Percentiles rank a stretch among this genome's conserved stretches.
These are phyloP conservation scores for Megalonaias nervosa DNA, from an alignment of 1,140 invertebrate species.

Conservation along the genomic window DNA sequence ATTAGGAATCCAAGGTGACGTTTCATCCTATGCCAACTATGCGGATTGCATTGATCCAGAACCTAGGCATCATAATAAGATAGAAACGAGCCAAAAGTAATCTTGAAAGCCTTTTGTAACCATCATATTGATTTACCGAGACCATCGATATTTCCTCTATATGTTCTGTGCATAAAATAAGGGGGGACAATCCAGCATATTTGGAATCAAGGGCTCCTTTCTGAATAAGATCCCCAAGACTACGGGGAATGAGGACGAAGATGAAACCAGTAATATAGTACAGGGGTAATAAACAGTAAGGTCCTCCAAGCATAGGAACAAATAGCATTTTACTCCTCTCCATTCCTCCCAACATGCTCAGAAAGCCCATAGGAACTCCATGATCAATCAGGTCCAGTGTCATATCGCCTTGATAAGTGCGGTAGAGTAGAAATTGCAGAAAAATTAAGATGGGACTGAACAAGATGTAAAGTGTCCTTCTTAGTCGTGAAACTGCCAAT, in stretches of 20 bases:
- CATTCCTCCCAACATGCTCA: constrained; percentile 24
- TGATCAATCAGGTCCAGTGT: constrained; percentile 18
- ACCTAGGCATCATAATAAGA: constrained; percentile 14
- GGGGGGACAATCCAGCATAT: neutral
- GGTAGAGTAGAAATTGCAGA: constrained; percentile 12
- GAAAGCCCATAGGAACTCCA: constrained; percentile 21
- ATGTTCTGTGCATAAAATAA: neutral
- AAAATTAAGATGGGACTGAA: constrained; percentile 16
- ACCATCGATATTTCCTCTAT: constrained; percentile 18
- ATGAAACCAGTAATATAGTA: constrained; percentile 17
- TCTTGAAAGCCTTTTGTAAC: constrained; percentile 1
- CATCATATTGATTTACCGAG: neutral
- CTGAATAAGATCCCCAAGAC: constrained; percentile 1
- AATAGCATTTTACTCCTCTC: constrained; percentile 18
- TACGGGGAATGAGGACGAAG: constrained; percentile 7
- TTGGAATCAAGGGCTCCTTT: neutral
- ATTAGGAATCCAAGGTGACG: neutral
- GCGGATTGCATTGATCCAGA: constrained; percentile 6
- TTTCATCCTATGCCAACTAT: neutral
- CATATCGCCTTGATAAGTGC: constrained; percentile 2
- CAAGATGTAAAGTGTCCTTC: constrained; percentile 6
- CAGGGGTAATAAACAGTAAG: neutral
- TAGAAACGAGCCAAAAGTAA: constrained; percentile 2
- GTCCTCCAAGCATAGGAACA: constrained; percentile 19
- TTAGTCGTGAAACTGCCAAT: constrained; percentile 10